A percentile compares a stretch with the other conserved stretches of the same genome.
These are phyloP conservation scores for Chloropsis hardwickii DNA, from an alignment of 2,113 vertebrate genomes.

Conservation along the genomic window DNA sequence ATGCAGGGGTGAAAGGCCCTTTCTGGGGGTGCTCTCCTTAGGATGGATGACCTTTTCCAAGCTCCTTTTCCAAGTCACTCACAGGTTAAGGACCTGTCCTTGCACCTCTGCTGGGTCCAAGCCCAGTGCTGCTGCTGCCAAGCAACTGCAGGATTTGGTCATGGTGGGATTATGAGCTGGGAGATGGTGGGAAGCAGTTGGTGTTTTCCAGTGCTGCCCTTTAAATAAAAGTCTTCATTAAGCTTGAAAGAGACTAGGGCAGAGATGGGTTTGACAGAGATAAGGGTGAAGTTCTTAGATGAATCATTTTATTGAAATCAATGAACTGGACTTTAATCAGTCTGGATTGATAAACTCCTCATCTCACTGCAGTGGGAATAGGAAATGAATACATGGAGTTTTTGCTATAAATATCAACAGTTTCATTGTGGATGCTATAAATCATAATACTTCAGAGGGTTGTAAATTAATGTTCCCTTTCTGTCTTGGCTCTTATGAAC, in stretches of 20 bases:
- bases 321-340: conserved; percentile 4
- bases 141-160: not conserved
- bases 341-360: not conserved
- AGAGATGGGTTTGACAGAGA: not conserved
- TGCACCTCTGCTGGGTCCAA: not conserved
- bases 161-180: fast-evolving
- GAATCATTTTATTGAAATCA: not conserved
- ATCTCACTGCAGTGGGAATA: not conserved
- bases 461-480: conserved; percentile 43
- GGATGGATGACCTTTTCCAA: fast-evolving
- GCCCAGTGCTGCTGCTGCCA: not conserved
- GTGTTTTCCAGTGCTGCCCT: not conserved
- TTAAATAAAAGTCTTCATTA: not conserved
- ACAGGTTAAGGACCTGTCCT: not conserved
- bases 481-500: not conserved
- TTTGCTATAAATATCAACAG: conserved; percentile 28
- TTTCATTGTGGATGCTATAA: conserved; percentile 24
- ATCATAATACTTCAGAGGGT: not conserved
- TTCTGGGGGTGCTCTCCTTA: not conserved
- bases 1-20: not conserved
- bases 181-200: not conserved
- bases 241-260: not conserved
- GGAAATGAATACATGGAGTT: not conserved
- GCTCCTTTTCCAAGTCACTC: not conserved
- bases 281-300: not conserved